A percentile compares a stretch with the other conserved stretches of the same genome.
These are phyloP conservation scores for Tupiocoris notatus DNA, from an alignment of 2,888 invertebrate genomes.

Conservation along the genomic window DNA sequence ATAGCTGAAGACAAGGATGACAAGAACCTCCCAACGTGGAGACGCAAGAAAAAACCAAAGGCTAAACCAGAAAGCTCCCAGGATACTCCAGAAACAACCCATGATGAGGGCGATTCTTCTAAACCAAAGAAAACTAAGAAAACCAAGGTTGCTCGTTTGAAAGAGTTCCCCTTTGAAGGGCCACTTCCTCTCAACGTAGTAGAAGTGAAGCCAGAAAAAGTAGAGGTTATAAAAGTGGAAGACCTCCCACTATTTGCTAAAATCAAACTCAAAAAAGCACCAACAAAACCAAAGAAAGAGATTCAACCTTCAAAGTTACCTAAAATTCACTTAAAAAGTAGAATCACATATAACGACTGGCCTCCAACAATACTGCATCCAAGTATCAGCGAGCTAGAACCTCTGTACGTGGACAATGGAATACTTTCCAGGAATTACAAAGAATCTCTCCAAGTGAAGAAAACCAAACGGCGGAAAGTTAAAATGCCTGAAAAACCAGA, in stretches of 20 bases:
- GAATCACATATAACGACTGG: constrained; percentile 58
- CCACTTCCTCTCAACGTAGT: constrained; percentile 38
- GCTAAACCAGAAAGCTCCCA: constrained; percentile 26
- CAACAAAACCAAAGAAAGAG: constrained; percentile 58
- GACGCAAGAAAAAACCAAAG: neutral
- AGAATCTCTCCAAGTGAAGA: constrained; percentile 51
- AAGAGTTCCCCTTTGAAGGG: constrained; percentile 33
- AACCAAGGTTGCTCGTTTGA: neutral
- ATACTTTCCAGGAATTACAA: constrained; percentile 51
- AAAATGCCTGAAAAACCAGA: constrained; percentile 50
- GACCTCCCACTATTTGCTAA: constrained; percentile 64
- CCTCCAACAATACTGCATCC: constrained; percentile 54
- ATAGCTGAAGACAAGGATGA: constrained; percentile 16
- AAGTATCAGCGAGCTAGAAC: constrained; percentile 52
- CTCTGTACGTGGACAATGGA: constrained; percentile 51
- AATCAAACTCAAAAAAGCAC: constrained; percentile 55
- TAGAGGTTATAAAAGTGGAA: constrained; percentile 49
- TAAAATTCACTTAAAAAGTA: constrained; percentile 69
- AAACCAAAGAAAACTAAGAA: neutral
- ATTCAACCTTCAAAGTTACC: constrained; percentile 58
- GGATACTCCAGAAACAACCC: constrained; percentile 39
- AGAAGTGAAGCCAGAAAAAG: constrained; percentile 45
- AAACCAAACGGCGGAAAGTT: constrained; percentile 49
- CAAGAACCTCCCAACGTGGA: neutral
- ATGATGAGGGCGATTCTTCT: constrained; percentile 52